Percentiles rank a stretch among this genome's conserved stretches.
phyloP scores from a whole-genome alignment of 2,888 invertebrate genomes.

The Litoditis marina region DNA sequence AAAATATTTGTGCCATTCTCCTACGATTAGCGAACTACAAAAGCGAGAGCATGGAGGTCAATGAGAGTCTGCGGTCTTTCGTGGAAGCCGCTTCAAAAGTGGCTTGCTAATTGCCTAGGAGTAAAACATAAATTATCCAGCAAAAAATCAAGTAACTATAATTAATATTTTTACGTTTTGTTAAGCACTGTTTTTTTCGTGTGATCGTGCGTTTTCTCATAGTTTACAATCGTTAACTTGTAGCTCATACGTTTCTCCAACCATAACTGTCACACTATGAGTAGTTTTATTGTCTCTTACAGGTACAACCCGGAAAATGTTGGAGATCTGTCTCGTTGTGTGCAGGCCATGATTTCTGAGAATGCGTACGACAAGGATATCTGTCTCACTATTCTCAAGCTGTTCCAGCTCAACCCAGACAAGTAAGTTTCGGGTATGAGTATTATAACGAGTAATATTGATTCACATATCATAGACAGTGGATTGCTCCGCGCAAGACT shows the following conservation, averaged over 20 bases:
- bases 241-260: too few species aligned
- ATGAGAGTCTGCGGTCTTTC: background rate
- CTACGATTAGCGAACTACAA: background rate
- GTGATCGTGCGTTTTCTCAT: too few species aligned
- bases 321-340: conserved; percentile 82
- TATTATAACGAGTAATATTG: too few species aligned
- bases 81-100: background rate
- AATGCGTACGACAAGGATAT: conserved; percentile 84
- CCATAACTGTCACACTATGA: too few species aligned
- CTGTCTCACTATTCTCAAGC: conserved; percentile 88
- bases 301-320: conserved; percentile 96
- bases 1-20: background rate
- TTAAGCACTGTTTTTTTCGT: too few species aligned
- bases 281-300: conserved; percentile 61
- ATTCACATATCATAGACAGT: too few species aligned
- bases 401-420: conserved; percentile 89
- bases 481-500: too few species aligned
- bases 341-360: conserved; percentile 85
- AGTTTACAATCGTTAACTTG: too few species aligned
- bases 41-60: too few species aligned
- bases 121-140: too few species aligned
- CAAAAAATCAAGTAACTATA: too few species aligned
- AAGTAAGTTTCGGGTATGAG: conserved; percentile 61
- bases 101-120: too few species aligned
- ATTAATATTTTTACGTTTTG: background rate